A percentile compares a stretch with the other conserved stretches of the same genome.
These are phyloP conservation scores for Drosophila equinoxialis DNA, from an alignment of 1,140 invertebrate species.

Conservation along the genomic window DNA sequence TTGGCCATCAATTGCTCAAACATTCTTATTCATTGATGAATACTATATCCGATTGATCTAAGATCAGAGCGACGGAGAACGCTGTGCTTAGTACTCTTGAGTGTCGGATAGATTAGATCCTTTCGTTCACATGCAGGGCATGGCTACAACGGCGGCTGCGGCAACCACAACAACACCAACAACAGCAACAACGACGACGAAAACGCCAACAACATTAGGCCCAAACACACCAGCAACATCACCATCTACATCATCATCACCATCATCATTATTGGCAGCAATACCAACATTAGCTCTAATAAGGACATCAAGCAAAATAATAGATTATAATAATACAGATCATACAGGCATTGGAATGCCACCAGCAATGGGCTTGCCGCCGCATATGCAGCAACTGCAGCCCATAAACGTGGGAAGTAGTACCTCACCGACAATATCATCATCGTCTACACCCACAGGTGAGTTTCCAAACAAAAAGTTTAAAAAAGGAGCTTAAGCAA, in stretches of 20 bases:
- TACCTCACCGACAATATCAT: conserved; percentile 39
- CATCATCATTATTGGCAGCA: conserved; percentile 21
- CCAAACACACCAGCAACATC: conserved; percentile 10
- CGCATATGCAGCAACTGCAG: conserved; percentile 51
- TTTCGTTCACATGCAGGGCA: conserved; percentile 31
- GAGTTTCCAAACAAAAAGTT: conserved; percentile 23
- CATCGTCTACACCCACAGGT: conserved; percentile 60
- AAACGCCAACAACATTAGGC: conserved; percentile 20
- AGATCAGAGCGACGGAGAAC: no score
- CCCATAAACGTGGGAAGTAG: conserved; percentile 6
- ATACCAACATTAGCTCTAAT: conserved; percentile 29
- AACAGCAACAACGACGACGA: conserved; percentile 21
- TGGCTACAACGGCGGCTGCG: conserved; percentile 48
- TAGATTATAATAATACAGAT: conserved; percentile 11
- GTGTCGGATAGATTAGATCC: no score
- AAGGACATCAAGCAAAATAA: conserved; percentile 10
- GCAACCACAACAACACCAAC: conserved; percentile 29
- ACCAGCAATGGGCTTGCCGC: conserved; percentile 58
- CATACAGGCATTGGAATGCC: conserved; percentile 41
- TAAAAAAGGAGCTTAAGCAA: not conserved
- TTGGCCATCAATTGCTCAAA: not conserved
- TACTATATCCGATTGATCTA: not conserved
- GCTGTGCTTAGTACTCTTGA: no score
- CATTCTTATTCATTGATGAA: not conserved
- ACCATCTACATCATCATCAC: conserved; percentile 19